phyloP scores from a whole-genome alignment of 2,888 invertebrate genomes.

The Zaprionus bogoriensis region DNA sequence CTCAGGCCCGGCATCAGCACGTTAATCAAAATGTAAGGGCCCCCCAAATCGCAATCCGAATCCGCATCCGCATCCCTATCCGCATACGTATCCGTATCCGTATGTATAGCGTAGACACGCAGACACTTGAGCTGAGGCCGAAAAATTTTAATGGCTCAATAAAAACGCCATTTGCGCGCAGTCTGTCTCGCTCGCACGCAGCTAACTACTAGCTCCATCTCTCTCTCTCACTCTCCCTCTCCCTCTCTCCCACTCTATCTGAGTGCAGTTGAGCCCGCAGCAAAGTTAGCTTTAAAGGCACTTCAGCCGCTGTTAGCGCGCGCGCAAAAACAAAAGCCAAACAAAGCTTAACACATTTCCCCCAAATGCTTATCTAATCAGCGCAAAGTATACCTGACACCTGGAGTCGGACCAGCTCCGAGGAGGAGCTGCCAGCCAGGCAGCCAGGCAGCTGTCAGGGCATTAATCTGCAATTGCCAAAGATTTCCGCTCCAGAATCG shows the following conservation, averaged over 20 bases:
- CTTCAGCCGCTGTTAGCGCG: not conserved
- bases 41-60: slow-evolving; percentile 11
- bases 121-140: slow-evolving; percentile 65
- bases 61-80: slow-evolving; percentile 25
- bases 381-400: slow-evolving; percentile 81
- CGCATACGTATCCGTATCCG: slow-evolving; percentile 20
- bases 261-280: slow-evolving; percentile 52
- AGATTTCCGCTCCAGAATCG: slow-evolving; percentile 76
- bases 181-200: not conserved
- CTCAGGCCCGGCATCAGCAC: slow-evolving; percentile 65
- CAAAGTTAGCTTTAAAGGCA: slow-evolving; percentile 66
- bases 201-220: not conserved
- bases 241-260: not conserved
- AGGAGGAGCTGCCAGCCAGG: slow-evolving; percentile 10
- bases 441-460: slow-evolving; percentile 64
- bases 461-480: slow-evolving; percentile 83
- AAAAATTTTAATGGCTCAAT: slow-evolving; percentile 82
- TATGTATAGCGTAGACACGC: slow-evolving; percentile 39
- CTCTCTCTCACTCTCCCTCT: not conserved
- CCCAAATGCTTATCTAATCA: slow-evolving; percentile 81
- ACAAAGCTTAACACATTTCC: slow-evolving; percentile 77
- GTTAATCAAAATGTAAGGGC: slow-evolving; percentile 81
- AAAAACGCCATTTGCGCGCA: slow-evolving; percentile 82
- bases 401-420: slow-evolving; percentile 72
- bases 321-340: slow-evolving; percentile 69